Percentiles rank a stretch among this genome's conserved stretches.
Evolutionary conservation across 1,140 invertebrate species (phyloP).

Genomic region (Dreissena polymorpha): DNA sequence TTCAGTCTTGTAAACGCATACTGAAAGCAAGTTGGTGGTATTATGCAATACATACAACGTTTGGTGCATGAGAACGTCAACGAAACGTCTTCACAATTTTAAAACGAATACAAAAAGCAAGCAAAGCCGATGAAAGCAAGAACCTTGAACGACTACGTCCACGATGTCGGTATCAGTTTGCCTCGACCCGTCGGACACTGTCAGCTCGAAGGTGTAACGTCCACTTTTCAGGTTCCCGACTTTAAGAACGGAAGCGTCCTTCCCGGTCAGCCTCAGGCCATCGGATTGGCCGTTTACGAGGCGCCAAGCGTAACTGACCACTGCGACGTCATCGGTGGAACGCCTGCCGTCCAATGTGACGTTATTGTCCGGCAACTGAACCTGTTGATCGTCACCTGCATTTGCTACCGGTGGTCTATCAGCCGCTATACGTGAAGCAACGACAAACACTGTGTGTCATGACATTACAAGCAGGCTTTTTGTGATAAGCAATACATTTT

Average conservation of each 20-base stretch:
- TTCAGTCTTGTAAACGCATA: no score
- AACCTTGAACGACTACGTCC: slow-evolving; percentile 6
- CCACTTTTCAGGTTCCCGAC: background rate
- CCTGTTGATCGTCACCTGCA: slow-evolving; percentile 12
- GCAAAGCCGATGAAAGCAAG: background rate
- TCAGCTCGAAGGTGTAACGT: slow-evolving; percentile 11
- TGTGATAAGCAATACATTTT: no score
- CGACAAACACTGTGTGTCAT: no score
- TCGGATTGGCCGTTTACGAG: background rate
- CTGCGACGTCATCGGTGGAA: slow-evolving; percentile 35
- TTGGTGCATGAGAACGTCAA: no score
- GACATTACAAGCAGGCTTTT: no score
- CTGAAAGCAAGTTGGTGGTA: no score
- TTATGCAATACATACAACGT: no score
- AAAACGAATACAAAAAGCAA: no score
- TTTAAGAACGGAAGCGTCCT: background rate
- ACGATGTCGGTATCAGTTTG: slow-evolving; percentile 29
- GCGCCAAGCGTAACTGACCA: slow-evolving; percentile 19
- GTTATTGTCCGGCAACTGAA: background rate
- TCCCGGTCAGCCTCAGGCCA: background rate
- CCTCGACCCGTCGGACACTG: slow-evolving; percentile 3
- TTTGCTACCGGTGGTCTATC: slow-evolving; percentile 26
- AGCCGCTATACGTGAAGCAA: background rate
- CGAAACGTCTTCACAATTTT: no score
- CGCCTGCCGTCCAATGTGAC: slow-evolving; percentile 17